Evolutionary conservation across 1,140 invertebrate species (phyloP).

Genomic region (Drosophila kohkoa): DNA sequence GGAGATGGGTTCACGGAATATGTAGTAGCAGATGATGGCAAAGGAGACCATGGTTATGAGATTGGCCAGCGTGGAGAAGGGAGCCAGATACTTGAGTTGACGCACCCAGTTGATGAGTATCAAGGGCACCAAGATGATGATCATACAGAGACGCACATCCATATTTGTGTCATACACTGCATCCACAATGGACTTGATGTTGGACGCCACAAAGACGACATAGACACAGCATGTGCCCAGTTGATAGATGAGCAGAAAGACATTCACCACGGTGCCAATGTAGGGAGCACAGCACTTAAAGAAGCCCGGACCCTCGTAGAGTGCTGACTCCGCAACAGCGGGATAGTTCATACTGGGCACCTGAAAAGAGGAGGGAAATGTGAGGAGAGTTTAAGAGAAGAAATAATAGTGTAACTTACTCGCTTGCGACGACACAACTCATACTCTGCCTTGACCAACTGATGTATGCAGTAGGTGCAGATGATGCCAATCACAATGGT

Average conservation of each 20-base stretch:
- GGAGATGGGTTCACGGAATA: slow-evolving; percentile 86
- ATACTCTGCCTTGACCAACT: slow-evolving; percentile 89
- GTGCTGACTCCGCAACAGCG: slow-evolving; percentile 88
- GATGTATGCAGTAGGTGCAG: slow-evolving; percentile 92
- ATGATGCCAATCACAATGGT: slow-evolving; percentile 90
- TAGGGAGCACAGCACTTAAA: slow-evolving; percentile 87
- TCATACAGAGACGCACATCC: slow-evolving; percentile 87
- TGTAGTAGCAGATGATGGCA: slow-evolving; percentile 89
- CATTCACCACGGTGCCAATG: slow-evolving; percentile 88
- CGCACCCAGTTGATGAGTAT: slow-evolving; percentile 90
- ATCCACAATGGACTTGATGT: slow-evolving; percentile 88
- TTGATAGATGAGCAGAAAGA: slow-evolving; percentile 92
- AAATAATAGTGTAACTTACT: slow-evolving; percentile 20
- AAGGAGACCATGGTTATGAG: slow-evolving; percentile 88
- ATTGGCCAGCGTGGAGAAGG: slow-evolving; percentile 91
- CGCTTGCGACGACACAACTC: slow-evolving; percentile 88
- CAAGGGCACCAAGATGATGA: slow-evolving; percentile 89
- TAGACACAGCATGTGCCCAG: slow-evolving; percentile 96
- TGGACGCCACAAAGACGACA: slow-evolving; percentile 92
- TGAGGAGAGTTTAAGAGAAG: not conserved
- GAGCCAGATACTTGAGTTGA: slow-evolving; percentile 90
- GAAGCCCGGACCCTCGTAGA: slow-evolving; percentile 88
- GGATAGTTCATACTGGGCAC: slow-evolving; percentile 90
- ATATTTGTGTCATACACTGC: slow-evolving; percentile 77
- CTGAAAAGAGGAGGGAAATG: slow-evolving; percentile 50